Evolutionary conservation across 1,140 invertebrate genomes (phyloP).

Genomic region (Aporrectodea caliginosa): DNA sequence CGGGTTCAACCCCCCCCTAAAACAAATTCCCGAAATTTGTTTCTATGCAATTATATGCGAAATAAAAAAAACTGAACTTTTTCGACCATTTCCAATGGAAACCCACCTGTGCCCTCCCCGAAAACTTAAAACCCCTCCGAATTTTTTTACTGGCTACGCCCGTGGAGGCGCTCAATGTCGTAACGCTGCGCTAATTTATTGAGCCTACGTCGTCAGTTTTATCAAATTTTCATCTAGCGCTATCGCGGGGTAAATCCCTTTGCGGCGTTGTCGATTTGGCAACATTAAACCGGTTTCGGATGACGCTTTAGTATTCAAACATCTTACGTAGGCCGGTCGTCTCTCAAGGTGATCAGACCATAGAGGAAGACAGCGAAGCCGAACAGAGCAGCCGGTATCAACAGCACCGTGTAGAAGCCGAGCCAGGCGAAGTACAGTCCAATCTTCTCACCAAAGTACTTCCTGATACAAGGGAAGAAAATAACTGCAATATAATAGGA

Average conservation of each 20-base stretch:
- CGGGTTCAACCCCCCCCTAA: too few relatives aligned
- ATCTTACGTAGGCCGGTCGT: constrained; percentile 67
- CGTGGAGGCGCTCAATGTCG: not conserved
- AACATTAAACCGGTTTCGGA: not conserved
- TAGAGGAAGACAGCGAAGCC: constrained; percentile 64
- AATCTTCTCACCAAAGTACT: constrained; percentile 76
- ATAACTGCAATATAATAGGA: too few relatives aligned
- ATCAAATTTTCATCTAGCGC: not conserved
- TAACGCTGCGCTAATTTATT: not conserved
- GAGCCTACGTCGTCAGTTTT: not conserved
- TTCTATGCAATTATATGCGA: too few relatives aligned
- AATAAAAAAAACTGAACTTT: too few relatives aligned
- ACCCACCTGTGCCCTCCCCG: too few relatives aligned
- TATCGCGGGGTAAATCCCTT: not conserved
- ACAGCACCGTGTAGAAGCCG: constrained; percentile 90
- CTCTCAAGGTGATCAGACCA: constrained; percentile 72
- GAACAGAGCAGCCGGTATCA: constrained; percentile 64
- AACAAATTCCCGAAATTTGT: too few relatives aligned
- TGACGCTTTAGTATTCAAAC: too few relatives aligned
- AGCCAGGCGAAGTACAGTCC: constrained; percentile 95
- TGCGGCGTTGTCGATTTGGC: not conserved
- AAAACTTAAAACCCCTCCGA: too few relatives aligned
- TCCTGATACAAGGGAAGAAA: too few relatives aligned
- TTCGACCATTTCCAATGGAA: too few relatives aligned
- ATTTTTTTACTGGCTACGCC: too few relatives aligned